Conservation (phyloP, 2,797 vertebrate species). For the Mormyrus proboscirostris region DNA sequence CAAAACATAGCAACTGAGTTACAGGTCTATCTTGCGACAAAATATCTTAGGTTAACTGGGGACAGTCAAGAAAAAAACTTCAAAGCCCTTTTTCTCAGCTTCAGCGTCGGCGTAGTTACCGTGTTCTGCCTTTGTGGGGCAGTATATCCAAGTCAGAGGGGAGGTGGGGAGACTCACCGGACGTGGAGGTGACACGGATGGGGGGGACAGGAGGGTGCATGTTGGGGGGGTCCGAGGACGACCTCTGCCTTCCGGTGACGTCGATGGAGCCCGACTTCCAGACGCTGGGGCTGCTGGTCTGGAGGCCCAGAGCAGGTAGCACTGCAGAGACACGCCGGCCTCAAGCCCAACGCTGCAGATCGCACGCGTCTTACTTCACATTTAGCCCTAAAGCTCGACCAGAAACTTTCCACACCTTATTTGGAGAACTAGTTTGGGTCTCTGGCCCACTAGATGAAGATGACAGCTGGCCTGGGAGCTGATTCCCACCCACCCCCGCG, state of each 20-base stretch:
- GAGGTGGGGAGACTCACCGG: constrained; percentile 61
- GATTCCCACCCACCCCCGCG: not conserved
- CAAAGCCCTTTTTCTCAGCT: not conserved
- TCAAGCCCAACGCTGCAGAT: not conserved
- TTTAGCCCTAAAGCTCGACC: not conserved
- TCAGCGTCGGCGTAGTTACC: not conserved
- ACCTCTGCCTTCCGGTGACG: constrained; percentile 83
- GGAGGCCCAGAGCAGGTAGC: constrained; percentile 72
- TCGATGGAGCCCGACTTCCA: constrained; percentile 87
- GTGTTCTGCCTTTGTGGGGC: not conserved
- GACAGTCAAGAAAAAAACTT: not conserved
- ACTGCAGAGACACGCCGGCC: constrained; percentile 47
- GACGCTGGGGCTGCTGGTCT: constrained; percentile 67
- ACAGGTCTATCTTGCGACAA: not conserved
- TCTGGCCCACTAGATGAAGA: not conserved
- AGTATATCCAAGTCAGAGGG: not conserved
- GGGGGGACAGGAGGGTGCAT: constrained; percentile 85
- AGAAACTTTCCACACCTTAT: not conserved
- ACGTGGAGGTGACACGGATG: constrained; percentile 79
- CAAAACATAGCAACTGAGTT: not conserved
- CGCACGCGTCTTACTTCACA: not conserved
- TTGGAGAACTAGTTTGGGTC: not conserved
- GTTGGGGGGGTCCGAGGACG: constrained; percentile 95
- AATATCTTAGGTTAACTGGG: not conserved
- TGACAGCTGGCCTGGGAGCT: not conserved